A percentile compares a stretch with the other conserved stretches of the same genome.
Evolutionary conservation across 1,140 invertebrate genomes (phyloP).

Genomic region (Formica exsecta): DNA sequence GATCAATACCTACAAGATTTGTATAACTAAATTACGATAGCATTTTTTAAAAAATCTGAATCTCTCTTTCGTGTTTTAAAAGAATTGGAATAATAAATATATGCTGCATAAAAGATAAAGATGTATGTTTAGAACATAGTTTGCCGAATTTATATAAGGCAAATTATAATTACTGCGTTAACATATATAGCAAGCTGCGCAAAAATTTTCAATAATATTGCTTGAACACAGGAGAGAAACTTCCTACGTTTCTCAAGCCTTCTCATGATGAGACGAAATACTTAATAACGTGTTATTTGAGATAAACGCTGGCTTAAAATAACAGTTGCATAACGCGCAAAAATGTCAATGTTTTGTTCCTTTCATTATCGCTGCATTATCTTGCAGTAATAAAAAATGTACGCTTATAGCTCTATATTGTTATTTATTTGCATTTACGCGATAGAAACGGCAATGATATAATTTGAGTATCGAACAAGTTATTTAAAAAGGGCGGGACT

Average conservation of each 20-base stretch:
- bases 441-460: neutral
- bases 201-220: neutral
- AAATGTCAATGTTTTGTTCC: conserved; percentile 1
- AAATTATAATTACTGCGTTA: neutral
- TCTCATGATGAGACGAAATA: neutral
- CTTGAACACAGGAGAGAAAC: neutral
- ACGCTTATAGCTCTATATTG: neutral
- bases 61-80: neutral
- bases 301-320: neutral
- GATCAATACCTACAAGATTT: neutral
- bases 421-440: neutral
- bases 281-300: neutral
- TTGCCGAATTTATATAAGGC: neutral
- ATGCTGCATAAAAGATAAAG: too few species aligned
- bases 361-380: conserved; percentile 2
- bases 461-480: conserved; percentile 9
- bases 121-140: too few species aligned
- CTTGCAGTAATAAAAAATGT: neutral
- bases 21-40: neutral
- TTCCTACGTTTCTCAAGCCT: neutral
- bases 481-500: neutral
- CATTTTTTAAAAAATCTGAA: neutral
- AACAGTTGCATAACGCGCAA: conserved; percentile 7
- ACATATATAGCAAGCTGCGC: neutral
- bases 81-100: too few species aligned